Base-by-base conservation (phyloP, 2,888 invertebrate species). In the Lottia gigantea region DNA sequence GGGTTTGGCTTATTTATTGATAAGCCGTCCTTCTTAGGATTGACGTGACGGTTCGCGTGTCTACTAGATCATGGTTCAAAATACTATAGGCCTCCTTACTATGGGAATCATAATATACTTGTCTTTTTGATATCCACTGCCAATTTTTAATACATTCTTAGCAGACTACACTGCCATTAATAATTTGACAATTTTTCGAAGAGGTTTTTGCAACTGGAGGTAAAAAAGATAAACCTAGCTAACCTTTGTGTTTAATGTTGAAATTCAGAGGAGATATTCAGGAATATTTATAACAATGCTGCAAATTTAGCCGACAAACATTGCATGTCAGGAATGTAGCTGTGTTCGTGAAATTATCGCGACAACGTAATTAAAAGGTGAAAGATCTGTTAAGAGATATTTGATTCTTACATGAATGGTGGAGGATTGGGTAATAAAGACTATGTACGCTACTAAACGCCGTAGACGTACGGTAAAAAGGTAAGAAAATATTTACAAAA, bases 371-470 rank as follows among this genome's bases (percentile, higher is more conserved):
- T 49, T 49, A 49, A 19, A 49, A 49, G 49, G 49, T 49, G 49
- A 49, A 49, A 49, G 49, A 49, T 49, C 49, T 49, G 49, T 19
- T 49, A 16, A 31, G n/a, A 49, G 49, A 49, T 49, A 49, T 16
- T 49, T 12, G 49, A 16, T 49, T 16, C 49, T 49, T 19, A 49
- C 31, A 69, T 77, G 72, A 67, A 84, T 85, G 85, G 82, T 83
- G 73, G 84, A 83, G 68, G 84, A 83, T 65, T 81, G 83, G 82
- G 82, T 83, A 46, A 81, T 82, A 25, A 82, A 78, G 72, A 97
- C 97, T 85, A 97, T 97, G 86, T 97, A 97, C 90, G 97, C 97
- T 84, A 97, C 97, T 84, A 97, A 97, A 91, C 91, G 97, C 88
- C 92, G 97, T 87, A 92, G 97, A 86, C 92, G 97, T 88, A 97